Conservation (phyloP, 1,140 invertebrate species). For the Brachionus calyciflorus region DNA sequence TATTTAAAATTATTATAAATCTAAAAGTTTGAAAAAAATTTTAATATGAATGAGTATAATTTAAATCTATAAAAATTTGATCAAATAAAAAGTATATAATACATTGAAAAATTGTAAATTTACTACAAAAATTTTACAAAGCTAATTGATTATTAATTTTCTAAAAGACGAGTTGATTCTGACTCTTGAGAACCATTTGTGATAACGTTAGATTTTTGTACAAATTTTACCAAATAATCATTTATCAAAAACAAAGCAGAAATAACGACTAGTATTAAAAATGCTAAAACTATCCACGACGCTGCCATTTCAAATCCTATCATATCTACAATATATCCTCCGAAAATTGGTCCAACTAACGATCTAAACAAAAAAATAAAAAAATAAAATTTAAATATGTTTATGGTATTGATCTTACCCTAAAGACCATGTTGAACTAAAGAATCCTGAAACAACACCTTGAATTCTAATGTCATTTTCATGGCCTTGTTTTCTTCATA, state of each 20-base stretch:
- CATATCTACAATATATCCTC: constrained; percentile 4
- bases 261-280: not conserved
- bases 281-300: not conserved
- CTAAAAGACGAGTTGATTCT: not conserved
- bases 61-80: too few relatives aligned
- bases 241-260: not conserved
- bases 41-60: too few relatives aligned
- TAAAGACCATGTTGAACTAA: constrained; percentile 33
- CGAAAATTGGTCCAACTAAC: constrained; percentile 1
- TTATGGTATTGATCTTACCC: not conserved
- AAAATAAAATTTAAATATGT: not conserved
- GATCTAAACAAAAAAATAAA: not conserved
- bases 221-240: too few relatives aligned
- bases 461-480: constrained; percentile 32
- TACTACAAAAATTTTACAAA: too few relatives aligned
- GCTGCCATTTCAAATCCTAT: constrained; percentile 13
- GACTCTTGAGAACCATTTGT: not conserved
- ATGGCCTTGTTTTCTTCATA: constrained; percentile 7
- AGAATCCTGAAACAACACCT: constrained; percentile 32
- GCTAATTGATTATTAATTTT: not conserved
- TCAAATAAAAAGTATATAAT: too few relatives aligned
- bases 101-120: too few relatives aligned
- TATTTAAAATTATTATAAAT: too few relatives aligned
- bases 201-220: too few relatives aligned
- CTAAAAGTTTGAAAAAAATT: too few relatives aligned